These are phyloP conservation scores for Reinhardtius hippoglossoides DNA, from an alignment of 2,113 vertebrate genomes.

Conservation along the genomic window DNA sequence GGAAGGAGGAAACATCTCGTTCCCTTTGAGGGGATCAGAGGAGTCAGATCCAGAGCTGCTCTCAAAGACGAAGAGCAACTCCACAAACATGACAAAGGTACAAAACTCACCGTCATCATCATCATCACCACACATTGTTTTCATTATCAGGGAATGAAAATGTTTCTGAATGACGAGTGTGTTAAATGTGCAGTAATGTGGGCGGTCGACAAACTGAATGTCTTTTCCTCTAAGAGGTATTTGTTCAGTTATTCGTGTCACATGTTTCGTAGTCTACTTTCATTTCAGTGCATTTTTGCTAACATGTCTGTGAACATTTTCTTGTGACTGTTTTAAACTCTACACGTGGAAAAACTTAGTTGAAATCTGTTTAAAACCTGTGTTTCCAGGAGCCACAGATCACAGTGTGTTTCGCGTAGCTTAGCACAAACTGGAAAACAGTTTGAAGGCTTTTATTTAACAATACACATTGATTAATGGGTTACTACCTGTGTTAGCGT, in stretches of 20 bases:
- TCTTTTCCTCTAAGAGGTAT: neutral
- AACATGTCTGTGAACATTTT: neutral
- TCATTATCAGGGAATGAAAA: conserved; percentile 23
- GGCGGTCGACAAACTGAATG: conserved; percentile 3
- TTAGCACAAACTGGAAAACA: neutral
- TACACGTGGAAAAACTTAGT: too few species aligned
- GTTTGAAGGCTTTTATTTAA: too few species aligned
- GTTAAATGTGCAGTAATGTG: neutral
- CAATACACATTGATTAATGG: too few species aligned
- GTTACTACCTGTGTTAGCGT: too few species aligned
- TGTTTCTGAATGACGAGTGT: conserved; percentile 5
- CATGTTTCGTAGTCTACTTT: conserved; percentile 1
- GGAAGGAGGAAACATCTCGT: conserved; percentile 27
- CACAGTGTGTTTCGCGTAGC: neutral
- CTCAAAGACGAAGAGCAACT: conserved; percentile 26
- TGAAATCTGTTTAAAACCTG: neutral
- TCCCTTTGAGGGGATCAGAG: conserved; percentile 33
- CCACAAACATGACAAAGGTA: conserved; percentile 73
- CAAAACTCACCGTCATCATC: neutral
- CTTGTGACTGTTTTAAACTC: neutral
- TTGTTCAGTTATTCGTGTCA: neutral
- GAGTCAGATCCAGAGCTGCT: conserved; percentile 17
- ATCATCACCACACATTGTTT: conserved; percentile 20
- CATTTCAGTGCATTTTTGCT: neutral
- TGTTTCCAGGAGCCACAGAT: neutral